Conservation (phyloP, 2,888 invertebrate species). For the Coleophora deauratella region DNA sequence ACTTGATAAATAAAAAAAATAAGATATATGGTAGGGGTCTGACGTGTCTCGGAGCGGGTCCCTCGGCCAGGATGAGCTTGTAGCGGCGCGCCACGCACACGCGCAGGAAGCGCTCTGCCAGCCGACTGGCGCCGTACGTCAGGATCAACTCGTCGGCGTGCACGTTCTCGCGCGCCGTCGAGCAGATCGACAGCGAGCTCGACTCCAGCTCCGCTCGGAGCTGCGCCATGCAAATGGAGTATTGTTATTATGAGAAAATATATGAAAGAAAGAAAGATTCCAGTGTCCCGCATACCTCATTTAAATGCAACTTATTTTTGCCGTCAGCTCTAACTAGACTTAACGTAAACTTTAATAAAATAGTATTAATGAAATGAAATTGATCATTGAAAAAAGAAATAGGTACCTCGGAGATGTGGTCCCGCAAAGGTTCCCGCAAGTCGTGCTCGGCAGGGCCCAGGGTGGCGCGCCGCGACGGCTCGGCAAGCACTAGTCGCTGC, state of each 20-base stretch:
- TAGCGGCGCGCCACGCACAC: constrained; percentile 85
- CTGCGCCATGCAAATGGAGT: constrained; percentile 11
- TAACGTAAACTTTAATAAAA: no score
- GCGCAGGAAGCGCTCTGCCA: constrained; percentile 89
- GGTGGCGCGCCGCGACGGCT: constrained; percentile 35
- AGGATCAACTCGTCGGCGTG: constrained; percentile 93
- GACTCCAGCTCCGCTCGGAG: constrained; percentile 48
- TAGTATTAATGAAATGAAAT: no score
- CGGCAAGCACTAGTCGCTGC: constrained; percentile 48
- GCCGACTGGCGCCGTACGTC: constrained; percentile 84
- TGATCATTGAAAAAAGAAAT: no score
- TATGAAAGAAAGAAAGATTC: no score
- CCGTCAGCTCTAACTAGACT: no score
- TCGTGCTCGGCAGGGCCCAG: constrained; percentile 35
- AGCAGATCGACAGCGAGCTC: constrained; percentile 84
- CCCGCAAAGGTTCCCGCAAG: constrained; percentile 41
- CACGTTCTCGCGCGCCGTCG: constrained; percentile 91
- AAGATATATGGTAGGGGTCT: no score
- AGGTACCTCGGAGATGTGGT: constrained; percentile 39
- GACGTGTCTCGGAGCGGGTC: constrained; percentile 52
- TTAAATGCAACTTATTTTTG: no score
- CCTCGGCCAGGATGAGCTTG: constrained; percentile 91
- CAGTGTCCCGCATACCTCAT: no score
- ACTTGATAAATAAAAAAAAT: no score
- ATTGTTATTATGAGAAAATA: no score